phyloP scores from a whole-genome alignment of 2,888 invertebrate genomes.

The Chorisops tibialis region DNA sequence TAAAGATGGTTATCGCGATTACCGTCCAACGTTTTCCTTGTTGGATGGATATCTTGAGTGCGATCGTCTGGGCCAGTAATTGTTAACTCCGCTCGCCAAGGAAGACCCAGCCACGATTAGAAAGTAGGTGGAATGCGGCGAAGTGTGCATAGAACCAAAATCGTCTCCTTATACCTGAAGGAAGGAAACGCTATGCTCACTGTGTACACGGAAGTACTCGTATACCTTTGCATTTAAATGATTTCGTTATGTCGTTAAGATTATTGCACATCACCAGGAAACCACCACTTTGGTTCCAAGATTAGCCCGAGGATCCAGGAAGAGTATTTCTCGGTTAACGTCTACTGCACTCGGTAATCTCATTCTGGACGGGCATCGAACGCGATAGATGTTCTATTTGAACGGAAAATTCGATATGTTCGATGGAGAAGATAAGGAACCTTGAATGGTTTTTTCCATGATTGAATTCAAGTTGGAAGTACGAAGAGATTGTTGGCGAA shows the following conservation, averaged over 20 bases:
- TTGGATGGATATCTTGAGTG: constrained; percentile 23
- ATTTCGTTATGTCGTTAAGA: constrained; percentile 24
- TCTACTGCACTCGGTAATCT: too few species aligned
- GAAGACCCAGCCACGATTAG: constrained; percentile 1
- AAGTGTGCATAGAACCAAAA: too few species aligned
- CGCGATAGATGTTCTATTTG: too few species aligned
- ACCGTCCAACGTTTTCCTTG: background rate
- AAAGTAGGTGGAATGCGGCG: background rate
- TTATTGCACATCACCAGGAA: constrained; percentile 2
- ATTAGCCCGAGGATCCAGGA: background rate
- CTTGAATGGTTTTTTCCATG: too few species aligned
- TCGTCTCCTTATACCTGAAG: too few species aligned
- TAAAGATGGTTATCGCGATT: constrained; percentile 4
- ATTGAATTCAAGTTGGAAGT: too few species aligned
- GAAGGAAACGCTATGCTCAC: too few species aligned
- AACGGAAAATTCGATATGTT: too few species aligned
- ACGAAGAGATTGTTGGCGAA: too few species aligned
- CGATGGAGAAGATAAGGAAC: too few species aligned
- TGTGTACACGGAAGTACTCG: constrained; percentile 25
- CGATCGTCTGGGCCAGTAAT: constrained; percentile 28
- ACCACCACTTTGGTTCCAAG: background rate
- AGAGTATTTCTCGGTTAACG: too few species aligned
- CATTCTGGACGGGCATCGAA: too few species aligned
- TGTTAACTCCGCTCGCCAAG: constrained; percentile 23
- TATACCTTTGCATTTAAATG: constrained; percentile 30